A percentile compares a stretch with the other conserved stretches of the same genome.
These are phyloP conservation scores for Hesperia comma DNA, from an alignment of 2,888 invertebrate species.

Conservation along the genomic window DNA sequence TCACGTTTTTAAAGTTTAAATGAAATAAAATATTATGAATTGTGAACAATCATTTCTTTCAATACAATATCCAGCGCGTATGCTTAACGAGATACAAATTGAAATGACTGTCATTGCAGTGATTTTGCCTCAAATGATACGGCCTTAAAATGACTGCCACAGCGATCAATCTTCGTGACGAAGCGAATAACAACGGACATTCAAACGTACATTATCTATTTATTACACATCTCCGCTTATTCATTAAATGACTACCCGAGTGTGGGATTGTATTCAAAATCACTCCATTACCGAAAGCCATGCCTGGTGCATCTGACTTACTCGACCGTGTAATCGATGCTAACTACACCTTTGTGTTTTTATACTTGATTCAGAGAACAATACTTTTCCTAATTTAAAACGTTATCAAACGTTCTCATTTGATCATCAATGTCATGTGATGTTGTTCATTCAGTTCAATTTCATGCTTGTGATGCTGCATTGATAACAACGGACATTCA, in stretches of 20 bases:
- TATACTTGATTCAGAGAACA: slow-evolving; percentile 11
- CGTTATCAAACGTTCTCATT: slow-evolving; percentile 2
- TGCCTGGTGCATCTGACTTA: slow-evolving; percentile 60
- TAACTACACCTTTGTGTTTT: slow-evolving; percentile 46
- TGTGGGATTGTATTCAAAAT: slow-evolving; percentile 60
- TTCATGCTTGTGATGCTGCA: slow-evolving; percentile 6
- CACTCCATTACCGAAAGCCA: slow-evolving; percentile 51
- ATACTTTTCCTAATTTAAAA: slow-evolving; percentile 22
- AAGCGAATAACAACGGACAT: slow-evolving; percentile 36
- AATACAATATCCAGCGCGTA: no score
- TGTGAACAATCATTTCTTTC: no score
- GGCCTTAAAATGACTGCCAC: slow-evolving; percentile 8
- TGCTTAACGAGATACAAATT: slow-evolving; percentile 1
- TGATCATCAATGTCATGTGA: slow-evolving; percentile 12
- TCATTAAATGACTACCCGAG: slow-evolving; percentile 55
- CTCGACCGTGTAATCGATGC: slow-evolving; percentile 66
- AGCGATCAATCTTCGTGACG: slow-evolving; percentile 36
- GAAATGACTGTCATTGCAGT: slow-evolving; percentile 10
- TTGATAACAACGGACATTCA: not conserved
- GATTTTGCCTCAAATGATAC: slow-evolving; percentile 12
- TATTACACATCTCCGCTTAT: slow-evolving; percentile 45
- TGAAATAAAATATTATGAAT: no score
- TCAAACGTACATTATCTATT: slow-evolving; percentile 35
- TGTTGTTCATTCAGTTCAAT: not conserved
- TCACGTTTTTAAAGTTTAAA: no score